Conservation (phyloP, 2,888 invertebrate species). For the Machimus rusticus region DNA sequence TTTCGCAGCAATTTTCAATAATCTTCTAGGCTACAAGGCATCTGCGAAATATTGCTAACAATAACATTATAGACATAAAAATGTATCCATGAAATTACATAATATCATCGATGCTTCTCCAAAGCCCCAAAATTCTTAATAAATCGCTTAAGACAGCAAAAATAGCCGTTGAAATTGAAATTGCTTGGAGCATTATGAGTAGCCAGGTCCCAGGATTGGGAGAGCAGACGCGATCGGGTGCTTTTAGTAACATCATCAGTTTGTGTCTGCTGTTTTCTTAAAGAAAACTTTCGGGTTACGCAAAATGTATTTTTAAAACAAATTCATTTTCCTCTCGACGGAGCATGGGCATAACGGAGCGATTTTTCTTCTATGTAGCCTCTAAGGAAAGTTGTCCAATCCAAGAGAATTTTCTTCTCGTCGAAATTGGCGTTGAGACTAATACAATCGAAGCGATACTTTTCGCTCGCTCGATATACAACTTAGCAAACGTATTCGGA, state of each 20-base stretch:
- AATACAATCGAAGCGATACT: not conserved
- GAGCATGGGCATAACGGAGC: not conserved
- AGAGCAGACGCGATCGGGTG: not conserved
- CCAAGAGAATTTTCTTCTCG: not conserved
- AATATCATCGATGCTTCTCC: not conserved
- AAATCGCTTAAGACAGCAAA: not conserved
- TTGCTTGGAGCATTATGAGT: conserved; percentile 3
- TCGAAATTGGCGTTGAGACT: not conserved
- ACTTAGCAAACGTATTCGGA: not conserved
- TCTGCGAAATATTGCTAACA: not conserved
- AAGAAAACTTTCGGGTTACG: conserved; percentile 44
- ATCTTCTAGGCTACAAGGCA: not conserved
- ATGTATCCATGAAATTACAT: conserved; percentile 8
- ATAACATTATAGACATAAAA: not conserved
- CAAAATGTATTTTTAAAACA: conserved; percentile 49
- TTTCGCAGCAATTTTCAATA: not conserved
- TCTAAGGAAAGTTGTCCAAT: not conserved
- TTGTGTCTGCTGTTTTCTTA: not conserved
- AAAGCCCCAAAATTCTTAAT: not conserved
- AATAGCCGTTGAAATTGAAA: conserved; percentile 30
- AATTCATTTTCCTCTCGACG: conserved; percentile 12
- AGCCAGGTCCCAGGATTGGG: not conserved
- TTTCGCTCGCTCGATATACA: conserved; percentile 1
- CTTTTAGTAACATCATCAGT: not conserved
- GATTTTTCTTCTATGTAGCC: not conserved